These are phyloP conservation scores for Chironomus riparius DNA, from an alignment of 2,888 invertebrate genomes.

Conservation along the genomic window DNA sequence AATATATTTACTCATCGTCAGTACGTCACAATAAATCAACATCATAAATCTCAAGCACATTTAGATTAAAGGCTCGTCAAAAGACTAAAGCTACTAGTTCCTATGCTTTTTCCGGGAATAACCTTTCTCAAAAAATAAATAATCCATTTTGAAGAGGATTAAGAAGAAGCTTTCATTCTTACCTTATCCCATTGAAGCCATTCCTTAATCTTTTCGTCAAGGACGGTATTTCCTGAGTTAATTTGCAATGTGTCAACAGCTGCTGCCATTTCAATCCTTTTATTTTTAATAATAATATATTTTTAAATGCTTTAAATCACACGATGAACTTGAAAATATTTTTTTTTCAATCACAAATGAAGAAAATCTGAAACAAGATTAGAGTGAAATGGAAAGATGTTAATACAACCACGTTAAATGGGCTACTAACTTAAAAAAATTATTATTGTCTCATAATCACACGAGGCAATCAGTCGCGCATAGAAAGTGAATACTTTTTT, in stretches of 20 bases:
- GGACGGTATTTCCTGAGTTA: constrained; percentile 46
- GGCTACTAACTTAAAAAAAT: background rate
- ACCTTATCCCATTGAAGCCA: constrained; percentile 72
- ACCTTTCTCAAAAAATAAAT: too few relatives aligned
- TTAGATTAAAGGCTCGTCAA: background rate
- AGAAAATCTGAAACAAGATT: too few relatives aligned
- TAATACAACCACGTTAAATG: too few relatives aligned
- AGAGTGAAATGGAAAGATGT: too few relatives aligned
- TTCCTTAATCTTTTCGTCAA: constrained; percentile 57
- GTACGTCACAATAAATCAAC: constrained; percentile 3
- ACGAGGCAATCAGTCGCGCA: constrained; percentile 9
- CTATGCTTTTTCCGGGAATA: too few relatives aligned
- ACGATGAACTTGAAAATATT: too few relatives aligned
- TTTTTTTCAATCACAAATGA: too few relatives aligned
- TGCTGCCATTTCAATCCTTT: background rate
- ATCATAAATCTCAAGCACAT: background rate
- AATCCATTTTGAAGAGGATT: too few relatives aligned
- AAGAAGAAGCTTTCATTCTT: constrained; percentile 30
- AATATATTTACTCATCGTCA: constrained; percentile 23
- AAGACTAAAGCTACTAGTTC: background rate
- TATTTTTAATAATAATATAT: background rate
- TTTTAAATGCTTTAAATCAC: too few relatives aligned
- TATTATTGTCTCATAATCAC: background rate
- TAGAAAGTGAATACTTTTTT: constrained; percentile 12
- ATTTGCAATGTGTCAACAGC: background rate